Evolutionary conservation across 2,113 vertebrate species (phyloP), one percentile per base, ranked within the genome.

Genomic region (Semnornis frantzii): DNA sequence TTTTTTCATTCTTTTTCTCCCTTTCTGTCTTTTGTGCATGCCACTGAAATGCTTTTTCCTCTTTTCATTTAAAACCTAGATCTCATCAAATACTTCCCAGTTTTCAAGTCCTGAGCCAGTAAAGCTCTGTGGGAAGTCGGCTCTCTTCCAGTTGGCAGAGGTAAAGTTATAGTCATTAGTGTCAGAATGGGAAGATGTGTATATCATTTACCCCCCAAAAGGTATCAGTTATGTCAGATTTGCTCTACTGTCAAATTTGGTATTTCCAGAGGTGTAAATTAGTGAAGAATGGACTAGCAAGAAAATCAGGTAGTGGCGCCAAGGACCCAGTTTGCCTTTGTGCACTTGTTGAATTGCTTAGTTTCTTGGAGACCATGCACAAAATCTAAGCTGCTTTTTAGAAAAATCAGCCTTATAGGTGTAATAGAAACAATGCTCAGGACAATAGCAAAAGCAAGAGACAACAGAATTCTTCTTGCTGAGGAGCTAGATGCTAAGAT

Each of bases 91-190:
- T 92, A 97, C 97, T 85, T 98, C 97, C 39, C 97, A 97, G 59
- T 94, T 98, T 96, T 97, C 96, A 93, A 96, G 96, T 89, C 95
- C 97, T 16, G 98, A 98, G 77, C 93, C 98, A 59, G 92, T 97
- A 90, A 98, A 98, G 94, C 98, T 97, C 94, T 98, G 97, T 97
- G 98, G 98, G 88, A 97, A 98, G 92, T 98, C 98, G 37, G 98
- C 98, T 75, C 97, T 98, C 89, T 98, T 99, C 95, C 97, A 98
- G 70, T 93, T 98, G 94, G 98, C 98, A 91, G 98, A 99, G 98
- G 98, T 98, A 98, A 84, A 96, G 89, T 80, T 81, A 68, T 8
- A 68, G 46, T 24, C 83, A 5, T 72, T 76, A 79, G 37, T 3
- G 10, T 94, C 86, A 93, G 33, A 82, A 14, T 80, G 33, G 87